phyloP scores from a whole-genome alignment of 2,888 invertebrate species.

The Gnatocerus cornutus region DNA sequence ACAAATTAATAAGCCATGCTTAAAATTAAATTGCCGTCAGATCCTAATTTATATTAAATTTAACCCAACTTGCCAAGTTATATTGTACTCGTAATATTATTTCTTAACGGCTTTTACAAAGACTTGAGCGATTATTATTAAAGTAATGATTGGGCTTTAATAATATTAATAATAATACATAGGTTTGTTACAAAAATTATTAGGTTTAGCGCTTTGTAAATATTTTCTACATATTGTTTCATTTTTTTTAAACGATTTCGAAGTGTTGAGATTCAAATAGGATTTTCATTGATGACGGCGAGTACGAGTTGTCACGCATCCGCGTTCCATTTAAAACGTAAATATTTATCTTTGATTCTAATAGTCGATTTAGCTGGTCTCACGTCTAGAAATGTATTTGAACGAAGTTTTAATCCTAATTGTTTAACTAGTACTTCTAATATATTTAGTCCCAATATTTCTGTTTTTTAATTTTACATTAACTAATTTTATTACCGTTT shows the following conservation, averaged over 20 bases:
- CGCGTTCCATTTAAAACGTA: constrained; percentile 36
- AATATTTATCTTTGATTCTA: constrained; percentile 30
- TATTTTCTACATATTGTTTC: too few relatives aligned
- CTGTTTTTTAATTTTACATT: too few relatives aligned
- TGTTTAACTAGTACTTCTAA: too few relatives aligned
- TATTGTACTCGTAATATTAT: neutral
- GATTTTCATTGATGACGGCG: neutral
- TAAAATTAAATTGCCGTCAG: constrained; percentile 16
- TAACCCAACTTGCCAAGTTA: neutral
- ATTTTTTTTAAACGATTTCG: too few relatives aligned
- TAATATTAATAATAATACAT: too few relatives aligned
- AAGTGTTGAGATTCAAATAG: too few relatives aligned
- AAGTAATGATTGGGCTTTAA: neutral
- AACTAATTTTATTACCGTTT: too few relatives aligned
- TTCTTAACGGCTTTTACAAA: constrained; percentile 2
- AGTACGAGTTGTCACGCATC: neutral
- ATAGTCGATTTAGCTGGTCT: constrained; percentile 15
- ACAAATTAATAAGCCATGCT: constrained; percentile 8
- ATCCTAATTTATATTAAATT: constrained; percentile 19
- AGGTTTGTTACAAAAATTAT: too few relatives aligned
- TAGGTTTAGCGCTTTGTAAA: too few relatives aligned
- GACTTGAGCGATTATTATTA: neutral
- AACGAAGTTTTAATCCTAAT: too few relatives aligned
- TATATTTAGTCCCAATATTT: too few relatives aligned
- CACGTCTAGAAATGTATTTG: too few relatives aligned